Conservation (phyloP, 2,888 invertebrate species). For the Lasius fuliginosus region DNA sequence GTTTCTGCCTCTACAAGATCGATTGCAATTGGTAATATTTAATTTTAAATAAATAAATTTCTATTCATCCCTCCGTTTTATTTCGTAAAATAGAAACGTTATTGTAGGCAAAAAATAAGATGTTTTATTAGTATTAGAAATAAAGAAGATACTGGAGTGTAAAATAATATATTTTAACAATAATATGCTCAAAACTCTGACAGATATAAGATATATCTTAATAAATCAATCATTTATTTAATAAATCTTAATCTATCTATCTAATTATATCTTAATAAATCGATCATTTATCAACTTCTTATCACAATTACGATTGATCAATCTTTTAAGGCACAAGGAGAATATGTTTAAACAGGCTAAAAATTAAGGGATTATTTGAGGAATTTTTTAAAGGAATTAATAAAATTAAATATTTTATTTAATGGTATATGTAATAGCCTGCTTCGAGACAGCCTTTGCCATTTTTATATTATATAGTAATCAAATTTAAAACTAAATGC, state of each 20-base stretch:
- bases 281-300: neutral
- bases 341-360: neutral
- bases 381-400: too few species aligned
- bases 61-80: neutral
- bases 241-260: too few species aligned
- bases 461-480: too few species aligned
- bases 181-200: conserved; percentile 7
- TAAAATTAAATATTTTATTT: too few species aligned
- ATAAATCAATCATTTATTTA: neutral
- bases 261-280: neutral
- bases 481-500: too few species aligned
- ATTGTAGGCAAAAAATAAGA: neutral
- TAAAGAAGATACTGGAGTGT: neutral
- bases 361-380: neutral
- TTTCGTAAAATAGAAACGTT: conserved; percentile 6
- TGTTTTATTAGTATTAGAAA: neutral
- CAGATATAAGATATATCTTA: neutral
- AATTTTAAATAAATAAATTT: neutral
- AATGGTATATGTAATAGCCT: too few species aligned
- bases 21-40: neutral
- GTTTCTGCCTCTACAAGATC: neutral
- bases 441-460: too few species aligned
- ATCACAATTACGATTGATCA: neutral
- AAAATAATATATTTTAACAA: neutral
- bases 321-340: neutral